Conservation (phyloP, 2,113 vertebrate genomes). For the Candoia aspera region DNA sequence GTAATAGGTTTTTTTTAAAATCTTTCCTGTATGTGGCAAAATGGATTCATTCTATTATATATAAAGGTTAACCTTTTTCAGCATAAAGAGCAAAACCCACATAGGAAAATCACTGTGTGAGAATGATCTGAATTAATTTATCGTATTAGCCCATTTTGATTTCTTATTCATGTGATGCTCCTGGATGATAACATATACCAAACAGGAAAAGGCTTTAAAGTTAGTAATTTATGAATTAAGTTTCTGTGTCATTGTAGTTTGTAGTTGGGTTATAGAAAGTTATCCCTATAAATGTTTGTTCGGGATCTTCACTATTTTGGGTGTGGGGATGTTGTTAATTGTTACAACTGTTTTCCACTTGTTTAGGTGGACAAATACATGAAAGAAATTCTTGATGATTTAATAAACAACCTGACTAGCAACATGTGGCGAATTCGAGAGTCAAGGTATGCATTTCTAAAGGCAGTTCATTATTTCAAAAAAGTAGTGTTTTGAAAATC, state of each 20-base stretch:
- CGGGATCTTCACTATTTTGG: not conserved
- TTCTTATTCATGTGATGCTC: not conserved
- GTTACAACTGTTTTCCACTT: constrained; percentile 20
- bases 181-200: not conserved
- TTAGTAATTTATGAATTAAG: not conserved
- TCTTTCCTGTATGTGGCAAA: not conserved
- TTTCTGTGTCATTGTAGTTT: not conserved
- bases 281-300: not conserved
- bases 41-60: not conserved
- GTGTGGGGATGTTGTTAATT: not conserved
- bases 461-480: not conserved
- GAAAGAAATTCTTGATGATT: constrained; percentile 94
- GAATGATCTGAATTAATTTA: not conserved
- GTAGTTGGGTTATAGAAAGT: not conserved
- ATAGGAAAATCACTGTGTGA: not conserved
- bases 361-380: constrained; percentile 95
- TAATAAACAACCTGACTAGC: constrained; percentile 92
- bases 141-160: not conserved
- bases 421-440: constrained; percentile 95
- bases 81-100: not conserved
- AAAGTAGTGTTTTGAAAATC: not conserved
- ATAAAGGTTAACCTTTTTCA: not conserved
- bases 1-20: not conserved
- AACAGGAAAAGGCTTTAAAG: not conserved
- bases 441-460: constrained; percentile 87